phyloP scores from a whole-genome alignment of 2,797 vertebrate species.

The Fringilla coelebs region DNA sequence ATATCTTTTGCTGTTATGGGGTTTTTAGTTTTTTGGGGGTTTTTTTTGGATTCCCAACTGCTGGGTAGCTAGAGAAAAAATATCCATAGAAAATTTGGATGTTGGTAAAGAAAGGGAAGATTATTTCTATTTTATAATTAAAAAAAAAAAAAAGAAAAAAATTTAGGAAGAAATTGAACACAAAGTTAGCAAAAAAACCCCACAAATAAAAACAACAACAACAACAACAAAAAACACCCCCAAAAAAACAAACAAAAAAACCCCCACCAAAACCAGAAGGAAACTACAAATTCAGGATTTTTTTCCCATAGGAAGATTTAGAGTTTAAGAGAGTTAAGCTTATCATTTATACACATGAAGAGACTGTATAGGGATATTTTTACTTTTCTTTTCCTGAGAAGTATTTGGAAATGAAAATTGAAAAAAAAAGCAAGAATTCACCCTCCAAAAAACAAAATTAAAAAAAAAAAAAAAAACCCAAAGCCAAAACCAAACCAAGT shows the following conservation, averaged over 20 bases:
- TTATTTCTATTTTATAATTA: not conserved
- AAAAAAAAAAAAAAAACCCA: not conserved
- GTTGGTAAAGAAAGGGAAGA: not conserved
- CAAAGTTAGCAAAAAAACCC: too few species aligned
- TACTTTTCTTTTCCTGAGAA: not conserved
- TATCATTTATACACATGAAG: rapidly evolving
- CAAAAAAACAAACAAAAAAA: not conserved
- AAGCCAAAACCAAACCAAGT: rapidly evolving
- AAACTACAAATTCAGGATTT: rapidly evolving
- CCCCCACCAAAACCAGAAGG: not conserved
- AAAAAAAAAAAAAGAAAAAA: rapidly evolving
- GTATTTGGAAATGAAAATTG: not conserved
- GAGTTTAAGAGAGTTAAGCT: rapidly evolving
- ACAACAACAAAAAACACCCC: too few species aligned
- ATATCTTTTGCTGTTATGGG: rapidly evolving
- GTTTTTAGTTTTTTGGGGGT: too few species aligned
- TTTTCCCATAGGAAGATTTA: rapidly evolving
- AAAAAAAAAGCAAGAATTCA: not conserved
- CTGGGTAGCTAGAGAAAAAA: not conserved
- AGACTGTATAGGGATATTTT: not conserved
- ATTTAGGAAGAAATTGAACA: rapidly evolving
- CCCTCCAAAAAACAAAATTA: rapidly evolving
- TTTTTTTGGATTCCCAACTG: rapidly evolving
- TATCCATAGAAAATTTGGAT: not conserved
- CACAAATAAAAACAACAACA: not conserved